Evolutionary conservation across 2,888 invertebrate genomes (phyloP), one percentile per base, ranked within the genome.

Genomic region (Chymomyza fuscimana): DNA sequence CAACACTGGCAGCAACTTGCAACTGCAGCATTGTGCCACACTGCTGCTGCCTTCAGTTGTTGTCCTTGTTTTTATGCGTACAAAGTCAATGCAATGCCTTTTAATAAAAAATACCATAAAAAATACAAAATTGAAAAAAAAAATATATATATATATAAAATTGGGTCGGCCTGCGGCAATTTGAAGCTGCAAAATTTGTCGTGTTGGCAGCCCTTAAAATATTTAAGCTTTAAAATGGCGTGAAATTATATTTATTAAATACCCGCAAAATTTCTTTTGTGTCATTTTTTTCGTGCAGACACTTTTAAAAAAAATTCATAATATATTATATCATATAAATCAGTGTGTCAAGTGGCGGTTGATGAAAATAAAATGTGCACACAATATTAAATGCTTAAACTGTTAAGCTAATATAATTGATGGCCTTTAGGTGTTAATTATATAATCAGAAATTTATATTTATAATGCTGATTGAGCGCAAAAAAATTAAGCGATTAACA

Each of bases 1-100:
- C 32, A 32, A 32, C 32, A 7, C 32, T 32, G 32, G 32, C 32
- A 4, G 4, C 4, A 3, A 25, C 32, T 5, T 4, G 32, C 32
- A 32, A 32, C 73, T 73, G 63, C 73, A 86, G 73, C 40, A 46
- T 46, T 46, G 40, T 46, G 32, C 32, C 32, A 32, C 12, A 12
- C 40, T 46, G 32, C 40, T 46, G 19, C 19, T 19, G 19, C 1
- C 19, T 19, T 1, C 19, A 19, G 19, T 19, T 19, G 19, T 19
- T 46, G 40, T 46, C 12, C 40, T 46, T 46, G 40, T 9, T 36
- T 36, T 36, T 36, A 36, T 9, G 9, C 6, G 36, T 36, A 36
- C 36, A 36, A 36, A 36, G 36, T 46, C 40, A 46, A 46, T 40
- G 40, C 40, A 10, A 10, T 46, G 40, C 10, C 40, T 46, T 46